Evolutionary conservation across 2,113 vertebrate species (phyloP), one percentile per base, ranked within the genome.

Genomic region (Solea solea): DNA sequence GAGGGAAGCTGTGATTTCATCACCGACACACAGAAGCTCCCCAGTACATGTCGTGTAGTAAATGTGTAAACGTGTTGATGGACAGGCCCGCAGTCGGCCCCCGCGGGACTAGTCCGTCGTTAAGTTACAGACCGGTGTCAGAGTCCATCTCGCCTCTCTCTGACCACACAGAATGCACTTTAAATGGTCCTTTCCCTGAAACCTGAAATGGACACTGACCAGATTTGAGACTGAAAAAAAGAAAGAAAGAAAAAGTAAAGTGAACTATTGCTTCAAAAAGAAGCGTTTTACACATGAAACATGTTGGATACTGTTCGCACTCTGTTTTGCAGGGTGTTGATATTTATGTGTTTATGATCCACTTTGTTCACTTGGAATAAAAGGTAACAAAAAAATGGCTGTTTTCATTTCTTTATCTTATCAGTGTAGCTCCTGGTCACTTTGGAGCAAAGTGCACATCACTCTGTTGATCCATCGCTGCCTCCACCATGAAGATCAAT

Each of bases 311-410:
- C 70, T 87, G 83, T 89, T 84, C 27, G 59, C 57, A 45, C 70
- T 77, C 53, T 83, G 73, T 78, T 69, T 69, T 39, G 64, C 56
- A 64, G 51, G 49, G 72, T 76, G 69, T 75, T 81, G 61, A 64
- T 88, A 84, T 80, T 81, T 71, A 83, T 80, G 68, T 88, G 78
- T 78, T 78, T 74, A 72, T 63, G 49, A 81, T 74, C 71, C 62
- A 72, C 58, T 82, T 82, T 86, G 66, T 86, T 83, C 67, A 78
- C 66, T 71, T 89, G 76, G 69, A 91, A 91, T 91, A 91, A 56
- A 92, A 91, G 82, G 21, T 59, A 74, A 75, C 79, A 85, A 56
- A 54, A 53, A 56, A 74, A 53, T 25, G 21, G 2, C 14, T 56
- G 64, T 50, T 49, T 27, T 53, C 13, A 9, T 13, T n/a, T 55